A percentile compares a stretch with the other conserved stretches of the same genome.
These are phyloP conservation scores for Cololabis saira DNA, from an alignment of 2,113 vertebrate genomes.

Conservation along the genomic window DNA sequence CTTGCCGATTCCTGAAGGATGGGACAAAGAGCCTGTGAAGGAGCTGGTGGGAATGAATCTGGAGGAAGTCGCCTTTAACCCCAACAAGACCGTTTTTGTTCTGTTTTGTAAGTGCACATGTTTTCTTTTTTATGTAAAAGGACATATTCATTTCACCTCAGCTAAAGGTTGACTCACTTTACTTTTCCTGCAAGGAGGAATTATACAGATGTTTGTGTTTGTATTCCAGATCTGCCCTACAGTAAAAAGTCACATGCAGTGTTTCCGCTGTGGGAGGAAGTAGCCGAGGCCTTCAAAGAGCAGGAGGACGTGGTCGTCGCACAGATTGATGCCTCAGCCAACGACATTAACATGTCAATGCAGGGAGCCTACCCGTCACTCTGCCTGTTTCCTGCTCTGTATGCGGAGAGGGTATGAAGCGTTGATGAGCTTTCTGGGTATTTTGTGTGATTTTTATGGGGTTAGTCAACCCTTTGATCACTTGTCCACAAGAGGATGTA, in stretches of 20 bases:
- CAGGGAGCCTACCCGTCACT: conserved; percentile 81
- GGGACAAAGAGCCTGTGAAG: conserved; percentile 89
- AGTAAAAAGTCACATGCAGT: conserved; percentile 79
- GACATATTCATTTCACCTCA: neutral
- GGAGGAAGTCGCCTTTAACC: conserved; percentile 86
- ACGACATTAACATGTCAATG: conserved; percentile 82
- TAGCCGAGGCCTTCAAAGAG: conserved; percentile 82
- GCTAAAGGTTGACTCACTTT: neutral
- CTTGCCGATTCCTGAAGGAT: conserved; percentile 87
- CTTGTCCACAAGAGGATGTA: too few relatives aligned
- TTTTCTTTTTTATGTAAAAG: neutral
- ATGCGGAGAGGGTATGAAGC: conserved; percentile 74
- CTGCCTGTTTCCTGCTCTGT: conserved; percentile 87
- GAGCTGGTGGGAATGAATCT: conserved; percentile 91
- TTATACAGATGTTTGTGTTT: neutral
- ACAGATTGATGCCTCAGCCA: conserved; percentile 89
- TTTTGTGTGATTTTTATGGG: too few relatives aligned
- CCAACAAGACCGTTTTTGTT: conserved; percentile 87
- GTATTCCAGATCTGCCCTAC: conserved; percentile 87
- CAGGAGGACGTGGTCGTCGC: conserved; percentile 81
- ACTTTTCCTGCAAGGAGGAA: too few relatives aligned
- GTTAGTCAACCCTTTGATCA: too few relatives aligned
- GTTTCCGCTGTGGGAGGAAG: conserved; percentile 86
- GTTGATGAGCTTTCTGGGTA: neutral
- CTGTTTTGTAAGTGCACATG: conserved; percentile 88